These are phyloP conservation scores for Drosophila mayaguana DNA, from an alignment of 2,888 invertebrate genomes.

Conservation along the genomic window DNA sequence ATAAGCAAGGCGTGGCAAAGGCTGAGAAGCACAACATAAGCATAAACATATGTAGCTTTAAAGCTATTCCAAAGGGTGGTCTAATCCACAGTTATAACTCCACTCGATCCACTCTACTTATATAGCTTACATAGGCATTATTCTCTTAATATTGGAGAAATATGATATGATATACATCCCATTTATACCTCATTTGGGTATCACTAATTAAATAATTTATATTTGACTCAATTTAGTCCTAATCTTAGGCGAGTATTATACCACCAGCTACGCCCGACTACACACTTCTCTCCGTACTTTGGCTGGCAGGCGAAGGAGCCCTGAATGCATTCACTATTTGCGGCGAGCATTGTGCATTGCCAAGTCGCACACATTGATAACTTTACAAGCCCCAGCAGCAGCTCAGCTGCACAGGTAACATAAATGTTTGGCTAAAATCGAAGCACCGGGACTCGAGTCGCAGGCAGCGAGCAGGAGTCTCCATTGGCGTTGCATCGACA, in stretches of 20 bases:
- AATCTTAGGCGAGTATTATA: neutral
- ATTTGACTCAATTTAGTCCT: no score
- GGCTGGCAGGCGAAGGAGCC: neutral
- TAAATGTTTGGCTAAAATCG: slow-evolving; percentile 21
- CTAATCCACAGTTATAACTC: neutral
- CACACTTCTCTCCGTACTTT: neutral
- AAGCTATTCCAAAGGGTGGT: neutral
- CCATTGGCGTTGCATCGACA: slow-evolving; percentile 35
- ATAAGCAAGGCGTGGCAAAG: neutral
- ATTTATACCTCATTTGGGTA: neutral
- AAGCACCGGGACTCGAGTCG: neutral
- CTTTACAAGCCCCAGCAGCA: slow-evolving; percentile 3
- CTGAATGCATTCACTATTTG: slow-evolving; percentile 17
- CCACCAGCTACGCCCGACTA: neutral
- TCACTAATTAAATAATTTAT: neutral
- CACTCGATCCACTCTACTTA: neutral
- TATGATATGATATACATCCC: neutral
- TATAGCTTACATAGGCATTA: neutral
- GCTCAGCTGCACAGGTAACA: slow-evolving; percentile 5
- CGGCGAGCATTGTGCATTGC: neutral
- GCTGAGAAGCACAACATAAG: neutral
- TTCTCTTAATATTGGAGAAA: neutral
- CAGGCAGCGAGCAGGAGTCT: neutral
- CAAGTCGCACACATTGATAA: slow-evolving; percentile 11
- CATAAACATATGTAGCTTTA: neutral